phyloP scores from a whole-genome alignment of 2,888 invertebrate genomes.

The Caenorhabditis angaria region DNA sequence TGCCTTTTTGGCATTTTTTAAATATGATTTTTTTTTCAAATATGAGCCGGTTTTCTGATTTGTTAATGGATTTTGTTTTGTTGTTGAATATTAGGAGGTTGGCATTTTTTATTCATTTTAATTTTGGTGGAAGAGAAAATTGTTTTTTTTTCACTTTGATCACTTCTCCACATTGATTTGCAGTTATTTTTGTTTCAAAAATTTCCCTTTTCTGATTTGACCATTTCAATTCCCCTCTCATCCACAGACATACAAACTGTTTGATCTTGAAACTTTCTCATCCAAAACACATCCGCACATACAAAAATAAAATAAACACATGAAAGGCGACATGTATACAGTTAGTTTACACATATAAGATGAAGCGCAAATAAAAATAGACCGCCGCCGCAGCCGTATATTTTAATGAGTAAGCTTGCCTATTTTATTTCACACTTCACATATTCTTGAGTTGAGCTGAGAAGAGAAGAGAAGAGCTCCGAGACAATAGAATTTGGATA shows the following conservation, averaged over 20 bases:
- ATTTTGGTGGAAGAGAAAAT: no score
- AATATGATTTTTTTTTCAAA: background rate
- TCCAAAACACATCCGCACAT: background rate
- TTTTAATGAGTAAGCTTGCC: background rate
- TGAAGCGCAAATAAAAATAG: constrained; percentile 1
- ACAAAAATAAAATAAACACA: constrained; percentile 1
- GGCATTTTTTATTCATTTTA: background rate
- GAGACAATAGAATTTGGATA: background rate
- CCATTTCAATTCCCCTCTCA: no score
- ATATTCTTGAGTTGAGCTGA: background rate
- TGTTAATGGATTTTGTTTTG: background rate
- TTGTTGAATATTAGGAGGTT: background rate
- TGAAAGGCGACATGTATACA: constrained; percentile 4
- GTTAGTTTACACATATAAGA: constrained; percentile 6
- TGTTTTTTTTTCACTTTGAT: no score
- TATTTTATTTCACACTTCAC: background rate
- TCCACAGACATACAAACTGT: no score
- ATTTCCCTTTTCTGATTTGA: no score
- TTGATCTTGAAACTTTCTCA: background rate
- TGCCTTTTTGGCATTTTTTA: constrained; percentile 1
- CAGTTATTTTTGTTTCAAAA: no score
- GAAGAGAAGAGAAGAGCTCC: no score
- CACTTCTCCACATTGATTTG: no score
- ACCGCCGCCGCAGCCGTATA: background rate
- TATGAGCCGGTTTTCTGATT: background rate